phyloP scores from a whole-genome alignment of 2,888 invertebrate genomes.

The Microctonus hyperodae region DNA sequence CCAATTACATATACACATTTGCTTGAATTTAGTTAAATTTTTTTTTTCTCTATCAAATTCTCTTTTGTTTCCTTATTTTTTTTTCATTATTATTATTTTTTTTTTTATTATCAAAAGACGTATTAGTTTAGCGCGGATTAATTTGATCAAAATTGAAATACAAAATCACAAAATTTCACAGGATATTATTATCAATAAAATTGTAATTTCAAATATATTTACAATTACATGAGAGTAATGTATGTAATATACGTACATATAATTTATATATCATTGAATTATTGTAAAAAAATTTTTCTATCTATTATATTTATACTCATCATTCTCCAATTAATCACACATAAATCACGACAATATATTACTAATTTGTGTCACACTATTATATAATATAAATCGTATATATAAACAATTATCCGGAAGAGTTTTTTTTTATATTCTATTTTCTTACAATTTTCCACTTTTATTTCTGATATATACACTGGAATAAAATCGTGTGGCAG shows the following conservation, averaged over 20 bases:
- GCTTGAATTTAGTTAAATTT: no score
- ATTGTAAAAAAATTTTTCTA: constrained; percentile 19
- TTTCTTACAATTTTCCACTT: not conserved
- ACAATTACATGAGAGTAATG: constrained; percentile 29
- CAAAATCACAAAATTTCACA: not conserved
- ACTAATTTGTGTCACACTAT: not conserved
- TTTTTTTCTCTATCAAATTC: no score
- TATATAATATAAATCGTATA: not conserved
- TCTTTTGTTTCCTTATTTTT: not conserved
- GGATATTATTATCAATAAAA: not conserved
- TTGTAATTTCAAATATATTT: not conserved
- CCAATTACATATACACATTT: constrained; percentile 32
- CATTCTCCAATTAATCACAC: not conserved
- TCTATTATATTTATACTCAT: not conserved
- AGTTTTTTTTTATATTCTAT: not conserved
- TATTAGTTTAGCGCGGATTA: not conserved
- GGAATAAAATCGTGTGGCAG: not conserved
- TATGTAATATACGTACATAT: constrained; percentile 26
- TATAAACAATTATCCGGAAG: not conserved
- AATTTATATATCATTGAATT: constrained; percentile 28
- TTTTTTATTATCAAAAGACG: not conserved
- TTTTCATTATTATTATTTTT: not conserved
- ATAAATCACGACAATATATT: not conserved
- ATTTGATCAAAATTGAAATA: not conserved
- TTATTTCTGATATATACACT: not conserved